Evolutionary conservation across 2,888 invertebrate species (phyloP).

Genomic region (Epirrhoe alternata): DNA sequence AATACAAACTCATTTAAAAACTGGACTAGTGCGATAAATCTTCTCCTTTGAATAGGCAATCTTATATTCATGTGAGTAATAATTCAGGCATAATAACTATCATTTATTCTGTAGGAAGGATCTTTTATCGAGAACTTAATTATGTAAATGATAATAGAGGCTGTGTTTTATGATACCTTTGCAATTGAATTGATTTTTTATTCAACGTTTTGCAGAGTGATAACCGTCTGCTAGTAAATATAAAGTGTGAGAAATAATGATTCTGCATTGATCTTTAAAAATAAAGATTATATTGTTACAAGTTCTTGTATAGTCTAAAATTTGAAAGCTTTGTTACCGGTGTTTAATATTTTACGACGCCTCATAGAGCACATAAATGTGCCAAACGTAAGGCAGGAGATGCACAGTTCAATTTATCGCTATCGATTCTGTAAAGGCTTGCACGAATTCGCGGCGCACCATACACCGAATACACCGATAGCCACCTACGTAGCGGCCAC

Average conservation of each 20-base stretch:
- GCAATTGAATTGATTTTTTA: slow-evolving; percentile 32
- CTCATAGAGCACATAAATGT: background rate
- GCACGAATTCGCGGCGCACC: slow-evolving; percentile 60
- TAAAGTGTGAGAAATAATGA: too few species aligned
- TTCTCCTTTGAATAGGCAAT: slow-evolving; percentile 59
- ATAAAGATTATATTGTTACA: too few species aligned
- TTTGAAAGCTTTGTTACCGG: background rate
- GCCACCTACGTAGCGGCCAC: slow-evolving; percentile 65
- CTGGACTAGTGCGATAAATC: slow-evolving; percentile 54
- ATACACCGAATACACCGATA: slow-evolving; percentile 66
- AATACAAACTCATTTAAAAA: slow-evolving; percentile 43
- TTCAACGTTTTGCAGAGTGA: background rate
- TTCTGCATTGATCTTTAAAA: too few species aligned
- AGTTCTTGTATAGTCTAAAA: background rate
- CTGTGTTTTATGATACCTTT: slow-evolving; percentile 47
- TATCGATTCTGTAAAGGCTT: slow-evolving; percentile 55
- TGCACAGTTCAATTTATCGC: background rate
- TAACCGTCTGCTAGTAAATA: too few species aligned
- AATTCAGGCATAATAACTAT: slow-evolving; percentile 56
- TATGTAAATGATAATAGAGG: slow-evolving; percentile 62
- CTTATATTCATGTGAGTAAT: slow-evolving; percentile 69
- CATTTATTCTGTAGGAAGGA: slow-evolving; percentile 45
- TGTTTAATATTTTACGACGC: background rate
- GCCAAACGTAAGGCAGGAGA: slow-evolving; percentile 3
- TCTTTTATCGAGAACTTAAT: slow-evolving; percentile 61